phyloP scores from a whole-genome alignment of 2,797 vertebrate species.

The Gobionotothen gibberifrons region DNA sequence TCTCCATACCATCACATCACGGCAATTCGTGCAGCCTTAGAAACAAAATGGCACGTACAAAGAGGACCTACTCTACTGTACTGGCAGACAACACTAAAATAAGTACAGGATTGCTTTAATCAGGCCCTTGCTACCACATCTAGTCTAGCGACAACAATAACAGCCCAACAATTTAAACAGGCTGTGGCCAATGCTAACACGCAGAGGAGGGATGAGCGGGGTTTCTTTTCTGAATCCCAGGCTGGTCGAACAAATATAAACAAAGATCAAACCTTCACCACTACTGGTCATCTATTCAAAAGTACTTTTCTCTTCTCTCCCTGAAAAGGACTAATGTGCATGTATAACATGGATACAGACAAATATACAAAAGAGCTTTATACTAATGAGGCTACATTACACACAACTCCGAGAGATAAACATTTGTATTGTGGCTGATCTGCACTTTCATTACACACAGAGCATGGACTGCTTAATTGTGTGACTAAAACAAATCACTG shows the following conservation, averaged over 20 bases:
- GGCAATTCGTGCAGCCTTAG: not conserved
- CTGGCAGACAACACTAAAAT: slow-evolving; percentile 56
- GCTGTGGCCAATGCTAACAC: slow-evolving; percentile 55
- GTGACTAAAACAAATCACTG: slow-evolving; percentile 67
- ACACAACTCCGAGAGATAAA: slow-evolving; percentile 31
- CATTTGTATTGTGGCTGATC: slow-evolving; percentile 30
- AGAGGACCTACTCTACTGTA: slow-evolving; percentile 37
- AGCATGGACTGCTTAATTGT: slow-evolving; percentile 39
- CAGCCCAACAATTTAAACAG: slow-evolving; percentile 49
- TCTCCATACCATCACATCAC: slow-evolving; percentile 28
- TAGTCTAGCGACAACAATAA: slow-evolving; percentile 67
- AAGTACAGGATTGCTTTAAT: slow-evolving; percentile 68
- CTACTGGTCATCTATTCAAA: slow-evolving; percentile 27
- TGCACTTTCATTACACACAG: slow-evolving; percentile 43
- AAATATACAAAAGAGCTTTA: not conserved
- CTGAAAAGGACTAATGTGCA: not conserved
- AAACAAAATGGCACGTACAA: slow-evolving; percentile 45
- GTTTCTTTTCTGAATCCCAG: slow-evolving; percentile 48
- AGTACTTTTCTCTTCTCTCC: not conserved
- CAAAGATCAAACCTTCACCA: slow-evolving; percentile 41
- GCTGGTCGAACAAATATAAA: slow-evolving; percentile 58
- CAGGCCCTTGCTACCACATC: slow-evolving; percentile 65
- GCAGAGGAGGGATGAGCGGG: slow-evolving; percentile 28
- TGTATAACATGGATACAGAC: not conserved
- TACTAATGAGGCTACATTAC: slow-evolving; percentile 49